Percentiles rank a stretch among this genome's conserved stretches.
Conservation (phyloP, 2,113 vertebrate species). For the Xiphorhynchus elegans region DNA sequence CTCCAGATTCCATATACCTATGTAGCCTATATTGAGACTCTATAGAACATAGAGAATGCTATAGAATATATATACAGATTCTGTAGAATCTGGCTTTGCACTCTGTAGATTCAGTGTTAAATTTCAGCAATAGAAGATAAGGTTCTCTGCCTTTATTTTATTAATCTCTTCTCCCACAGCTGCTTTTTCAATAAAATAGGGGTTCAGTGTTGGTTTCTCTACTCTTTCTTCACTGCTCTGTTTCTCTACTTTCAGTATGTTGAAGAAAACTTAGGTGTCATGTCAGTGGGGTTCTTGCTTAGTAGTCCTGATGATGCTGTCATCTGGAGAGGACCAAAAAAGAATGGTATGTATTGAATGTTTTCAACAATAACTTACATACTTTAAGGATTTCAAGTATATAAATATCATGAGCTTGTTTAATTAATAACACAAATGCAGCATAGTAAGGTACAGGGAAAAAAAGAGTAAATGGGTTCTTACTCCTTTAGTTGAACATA, state of each 20-base stretch:
- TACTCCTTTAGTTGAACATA: background rate
- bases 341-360: constrained; percentile 82
- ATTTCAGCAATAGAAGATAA: background rate
- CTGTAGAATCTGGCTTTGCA: background rate
- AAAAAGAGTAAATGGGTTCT: background rate
- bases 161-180: background rate
- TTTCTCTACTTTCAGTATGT: constrained; percentile 80
- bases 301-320: constrained; percentile 93
- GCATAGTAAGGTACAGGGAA: background rate
- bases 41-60: background rate
- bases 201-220: background rate
- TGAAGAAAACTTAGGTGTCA: constrained; percentile 93
- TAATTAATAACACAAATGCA: background rate
- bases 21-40: background rate
- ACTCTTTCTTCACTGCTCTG: background rate
- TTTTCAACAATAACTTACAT: background rate
- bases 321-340: constrained; percentile 98
- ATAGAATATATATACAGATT: background rate
- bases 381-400: background rate
- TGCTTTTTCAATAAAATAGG: background rate
- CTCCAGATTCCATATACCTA: fast-evolving
- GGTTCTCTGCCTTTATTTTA: background rate
- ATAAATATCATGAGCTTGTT: background rate
- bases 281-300: constrained; percentile 97
- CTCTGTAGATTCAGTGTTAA: background rate